Conservation (phyloP, 2,888 invertebrate species). For the Oscheius sp. region DNA sequence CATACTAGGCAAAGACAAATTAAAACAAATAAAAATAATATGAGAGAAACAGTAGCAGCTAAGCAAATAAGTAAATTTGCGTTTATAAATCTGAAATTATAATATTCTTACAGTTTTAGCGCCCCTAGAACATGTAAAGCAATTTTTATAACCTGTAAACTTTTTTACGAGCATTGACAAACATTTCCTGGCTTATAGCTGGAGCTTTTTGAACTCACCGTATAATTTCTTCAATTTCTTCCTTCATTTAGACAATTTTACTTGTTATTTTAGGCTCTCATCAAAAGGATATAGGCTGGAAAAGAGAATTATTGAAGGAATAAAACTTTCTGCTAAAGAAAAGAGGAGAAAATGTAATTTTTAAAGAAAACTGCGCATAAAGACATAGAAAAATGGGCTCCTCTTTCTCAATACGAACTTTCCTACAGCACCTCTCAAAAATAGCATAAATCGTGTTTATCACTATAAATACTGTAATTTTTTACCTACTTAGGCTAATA, state of each 20-base stretch:
- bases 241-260: conserved; percentile 11
- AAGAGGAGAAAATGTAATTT: not conserved
- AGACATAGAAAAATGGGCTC: too few relatives aligned
- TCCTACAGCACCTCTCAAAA: too few relatives aligned
- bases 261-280: not conserved
- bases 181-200: too few relatives aligned
- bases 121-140: too few relatives aligned
- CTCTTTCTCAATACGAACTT: too few relatives aligned
- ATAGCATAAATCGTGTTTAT: too few relatives aligned
- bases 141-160: too few relatives aligned
- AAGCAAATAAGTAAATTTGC: not conserved
- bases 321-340: not conserved
- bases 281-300: not conserved
- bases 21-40: not conserved
- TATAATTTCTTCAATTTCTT: conserved; percentile 11
- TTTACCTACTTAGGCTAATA: too few relatives aligned
- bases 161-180: too few relatives aligned
- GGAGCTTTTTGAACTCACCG: conserved; percentile 2
- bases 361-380: too few relatives aligned
- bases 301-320: not conserved
- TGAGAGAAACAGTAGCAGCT: not conserved
- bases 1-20: conserved; percentile 4
- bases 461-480: too few relatives aligned
- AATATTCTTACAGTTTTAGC: too few relatives aligned
- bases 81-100: conserved; percentile 22